Evolutionary conservation across 2,888 invertebrate genomes (phyloP), one percentile per base, ranked within the genome.

Genomic region (Galeruca laticollis): DNA sequence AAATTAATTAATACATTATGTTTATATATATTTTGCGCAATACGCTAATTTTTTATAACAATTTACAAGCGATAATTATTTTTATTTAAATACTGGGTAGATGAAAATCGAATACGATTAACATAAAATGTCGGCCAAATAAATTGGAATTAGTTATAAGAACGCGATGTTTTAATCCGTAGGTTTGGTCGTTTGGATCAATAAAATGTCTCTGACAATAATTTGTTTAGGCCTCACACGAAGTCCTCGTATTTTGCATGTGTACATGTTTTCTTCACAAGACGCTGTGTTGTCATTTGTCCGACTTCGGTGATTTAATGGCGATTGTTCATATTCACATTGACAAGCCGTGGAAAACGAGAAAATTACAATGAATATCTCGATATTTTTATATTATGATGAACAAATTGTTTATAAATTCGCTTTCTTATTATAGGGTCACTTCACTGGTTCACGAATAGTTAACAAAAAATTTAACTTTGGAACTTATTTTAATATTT

Each of bases 131-230:
- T 57, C 43, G 43, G 4, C 35, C 57, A 18, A 31, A 37, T 35
- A 18, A 33, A 35, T 35, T 37, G 2, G 11, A 8, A 6, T 9
- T n/a, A 8, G 15, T 11, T 5, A n/a, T 11, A 37, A 18, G 35
- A 57, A 35, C 11, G 57, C 10, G 9, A 15, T 9, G 33, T 2
- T 18, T 37, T 11, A 3, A 10, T 35, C 9, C 6, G 35, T n/a
- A 35, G 8, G 15, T 33, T 57, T 37, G 57, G 57, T 18, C 20
- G 4, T 10, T 15, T 35, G 66, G 59, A 66, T 74, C 73, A 73
- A 74, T 75, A 76, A 76, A 76, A 73, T 69, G 74, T 71, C 71
- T 72, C 70, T 75, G 74, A 73, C 69, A 72, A 69, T 67, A 70
- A 64, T 68, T 69, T 66, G 61, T 63, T 65, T 65, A 66, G 72